Base-by-base conservation (phyloP, 2,797 vertebrate genomes). In the Pipistrellus pygmaeus region DNA sequence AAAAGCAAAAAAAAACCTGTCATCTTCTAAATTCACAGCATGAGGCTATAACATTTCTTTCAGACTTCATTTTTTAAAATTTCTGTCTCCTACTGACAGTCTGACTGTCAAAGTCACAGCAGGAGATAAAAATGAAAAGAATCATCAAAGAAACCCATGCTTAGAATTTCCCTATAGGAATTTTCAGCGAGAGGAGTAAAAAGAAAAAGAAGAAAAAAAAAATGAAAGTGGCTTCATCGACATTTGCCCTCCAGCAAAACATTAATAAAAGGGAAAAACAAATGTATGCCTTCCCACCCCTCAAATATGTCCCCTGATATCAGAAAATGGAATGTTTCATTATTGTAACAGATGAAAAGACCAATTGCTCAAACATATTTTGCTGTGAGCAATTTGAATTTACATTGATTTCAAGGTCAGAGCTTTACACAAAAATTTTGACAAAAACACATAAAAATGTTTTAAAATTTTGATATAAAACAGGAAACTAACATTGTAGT, bases 241-340 rank as follows among this genome's bases (percentile, higher is more conserved):
- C 95, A 97, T 95, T 97, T 97, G 95, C 95, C 96, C 94, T 84
- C 62, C 90, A 92, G 97, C 85, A 97, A 97, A 98, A 96, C 85
- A 97, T 95, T 97, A 97, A 97, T 97, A 96, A 88, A 96, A 73
- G 85, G 86, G 82, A 90, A 96, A 97, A 97, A 97, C 86, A 94
- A 97, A 96, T 91, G 94, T 76, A 84, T 84, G 85, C 85, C 97
- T 97, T 32, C 69, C 77, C 68, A 93, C 68, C 41, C 83, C 91
- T 95, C 64, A 95, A 66, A 96, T 85, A 17, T 20, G 17, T 84
- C 93, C 88, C 97, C 35, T 96, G 93, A 96, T 95, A 68, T 72
- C 46, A 91, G 60, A 48, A 97, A 97, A 97, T 6, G 2, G 73
- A 95, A 89, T 38, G 89, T 88, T 96, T 93, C 83, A 57, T 44